Evolutionary conservation across 1,140 invertebrate species (phyloP), one percentile per base, ranked within the genome.

Genomic region (Parapsyche elsis): DNA sequence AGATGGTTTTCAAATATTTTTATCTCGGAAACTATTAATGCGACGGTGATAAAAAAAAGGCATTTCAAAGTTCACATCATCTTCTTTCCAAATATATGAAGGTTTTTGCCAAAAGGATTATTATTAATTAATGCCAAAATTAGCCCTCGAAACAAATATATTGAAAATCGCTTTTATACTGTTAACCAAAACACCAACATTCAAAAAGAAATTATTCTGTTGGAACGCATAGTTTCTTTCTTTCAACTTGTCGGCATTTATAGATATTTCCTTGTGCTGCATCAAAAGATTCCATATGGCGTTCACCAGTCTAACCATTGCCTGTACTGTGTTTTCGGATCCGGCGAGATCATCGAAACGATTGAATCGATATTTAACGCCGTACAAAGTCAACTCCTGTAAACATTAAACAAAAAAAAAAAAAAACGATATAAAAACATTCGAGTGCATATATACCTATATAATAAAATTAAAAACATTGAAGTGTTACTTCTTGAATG

Each of bases 121-220:
- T n/a, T n/a, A n/a, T n/a, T n/a, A n/a, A n/a, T n/a, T n/a, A n/a
- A n/a, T n/a, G n/a, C n/a, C n/a, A n/a, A n/a, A n/a, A n/a, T n/a
- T n/a, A n/a, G n/a, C n/a, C n/a, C n/a, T n/a, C n/a, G n/a, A n/a
- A 38, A 5, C 0, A 44, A 26, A 44, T 44, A 61, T 53, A 49
- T 53, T 57, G 9, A 45, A 14, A 79, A 59, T 73, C 1, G n/a
- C n/a, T 19, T 53, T 53, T 59, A 76, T 5, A 61, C 19, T 14
- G 4, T 1, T 71, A 12, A 79, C 21, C 23, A 71, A 23, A n/a
- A 44, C 73, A 79, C 80, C 57, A 75, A 81, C 82, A 79, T 83
- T 82, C 19, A 83, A 74, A 57, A 57, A 79, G 64, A 82, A 80
- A 64, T 83, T 83, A 44, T 83, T 83, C 44, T 83, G 83, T 49